Conservation (phyloP, 2,113 vertebrate genomes). For the Platycercus adscitus region DNA sequence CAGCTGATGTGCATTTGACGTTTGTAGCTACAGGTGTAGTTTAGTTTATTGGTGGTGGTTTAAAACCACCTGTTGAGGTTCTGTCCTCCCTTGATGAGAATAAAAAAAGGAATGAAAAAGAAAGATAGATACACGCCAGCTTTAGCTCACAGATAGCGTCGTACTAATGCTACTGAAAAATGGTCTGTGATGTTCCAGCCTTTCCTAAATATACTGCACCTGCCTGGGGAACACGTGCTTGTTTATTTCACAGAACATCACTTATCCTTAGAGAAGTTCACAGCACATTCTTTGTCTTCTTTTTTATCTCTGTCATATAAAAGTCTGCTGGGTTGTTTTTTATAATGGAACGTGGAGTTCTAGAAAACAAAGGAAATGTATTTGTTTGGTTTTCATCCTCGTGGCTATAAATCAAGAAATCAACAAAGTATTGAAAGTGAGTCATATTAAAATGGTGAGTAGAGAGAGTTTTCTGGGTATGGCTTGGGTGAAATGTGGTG, state of each 20-base stretch:
- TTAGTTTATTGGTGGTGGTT: neutral
- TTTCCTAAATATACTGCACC: neutral
- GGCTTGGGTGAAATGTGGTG: no score
- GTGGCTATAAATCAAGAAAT: neutral
- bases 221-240: neutral
- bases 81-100: neutral
- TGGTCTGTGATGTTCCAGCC: neutral
- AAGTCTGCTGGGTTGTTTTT: conserved; percentile 16
- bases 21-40: neutral
- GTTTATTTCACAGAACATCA: neutral
- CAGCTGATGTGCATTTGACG: neutral
- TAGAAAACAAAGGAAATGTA: conserved; percentile 1
- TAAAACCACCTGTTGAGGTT: neutral
- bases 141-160: neutral
- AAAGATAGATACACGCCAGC: neutral
- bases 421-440: neutral
- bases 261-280: neutral
- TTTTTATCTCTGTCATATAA: neutral
- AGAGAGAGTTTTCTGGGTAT: neutral
- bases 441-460: neutral
- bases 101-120: neutral
- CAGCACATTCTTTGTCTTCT: neutral
- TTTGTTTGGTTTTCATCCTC: conserved; percentile 1
- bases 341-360: neutral
- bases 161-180: neutral